Evolutionary conservation across 1,140 invertebrate genomes (phyloP), one percentile per base, ranked within the genome.

Genomic region (Anagrus nilaparvatae): DNA sequence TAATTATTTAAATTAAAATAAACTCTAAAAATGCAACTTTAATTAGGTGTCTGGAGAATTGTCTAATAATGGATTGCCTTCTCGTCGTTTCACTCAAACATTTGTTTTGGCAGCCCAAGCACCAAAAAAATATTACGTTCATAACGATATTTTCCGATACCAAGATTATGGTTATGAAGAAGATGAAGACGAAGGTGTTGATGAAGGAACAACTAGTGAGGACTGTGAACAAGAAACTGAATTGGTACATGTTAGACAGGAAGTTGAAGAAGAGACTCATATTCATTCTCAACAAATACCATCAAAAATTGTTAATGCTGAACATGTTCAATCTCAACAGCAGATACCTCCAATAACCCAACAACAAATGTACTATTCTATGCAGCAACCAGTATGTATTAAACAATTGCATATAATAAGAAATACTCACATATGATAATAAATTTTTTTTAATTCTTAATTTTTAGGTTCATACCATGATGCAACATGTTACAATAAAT

Each of bases 101-200:
- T 97, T 97, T 72, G 91, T 98, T 10, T 66, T 98, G 57, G 92
- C 87, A 33, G 85, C 87, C 25, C 90, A 95, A 69, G 84, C 85
- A 32, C 89, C 91, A 17, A 95, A 93, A 71, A 92, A 94, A 69
- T 97, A 94, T 70, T 97, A 97, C 60, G 93, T 97, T 14, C 89
- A 93, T 60, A 98, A 97, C 70, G 93, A 97, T 67, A 97, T 98
- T 59, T 98, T 98, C 69, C 84, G 93, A 39, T 98, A 97, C 63
- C 93, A 97, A 53, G 65, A 69, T 30, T 52, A 65, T 41, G 63
- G 62, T 14, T 67, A 63, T 30, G 53, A 55, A 0, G 87, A 91
- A 54, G 85, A 87, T 52, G 84, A 88, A 23, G 64, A 65, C 13
- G 53, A 55, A 2, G 63, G 65, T 6, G 30, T 55, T 1, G 46